Conservation (phyloP, 2,888 invertebrate genomes). For the Zhengitettix transpicula region DNA sequence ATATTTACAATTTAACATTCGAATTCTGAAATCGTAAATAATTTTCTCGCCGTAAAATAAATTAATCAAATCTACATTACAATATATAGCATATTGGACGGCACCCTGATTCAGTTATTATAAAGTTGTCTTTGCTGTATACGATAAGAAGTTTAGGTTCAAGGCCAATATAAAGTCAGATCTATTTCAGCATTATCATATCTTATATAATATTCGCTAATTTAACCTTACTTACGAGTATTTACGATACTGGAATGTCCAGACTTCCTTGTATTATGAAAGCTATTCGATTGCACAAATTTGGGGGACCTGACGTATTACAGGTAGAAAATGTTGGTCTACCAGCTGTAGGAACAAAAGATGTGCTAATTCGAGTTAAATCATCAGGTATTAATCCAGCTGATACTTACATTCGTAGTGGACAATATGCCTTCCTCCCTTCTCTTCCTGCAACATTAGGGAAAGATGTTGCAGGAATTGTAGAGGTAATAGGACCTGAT, state of each 20-base stretch:
- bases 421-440: constrained; percentile 25
- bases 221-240: too few species aligned
- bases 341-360: neutral
- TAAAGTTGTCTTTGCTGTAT: too few species aligned
- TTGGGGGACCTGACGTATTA: neutral
- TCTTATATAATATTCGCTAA: too few species aligned
- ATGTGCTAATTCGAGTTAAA: constrained; percentile 25
- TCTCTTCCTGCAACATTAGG: constrained; percentile 33
- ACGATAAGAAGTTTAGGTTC: too few species aligned
- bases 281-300: neutral
- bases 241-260: neutral
- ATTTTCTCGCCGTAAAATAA: too few species aligned
- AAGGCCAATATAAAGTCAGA: too few species aligned
- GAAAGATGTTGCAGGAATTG: constrained; percentile 29
- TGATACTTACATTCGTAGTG: constrained; percentile 34
- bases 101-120: too few species aligned
- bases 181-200: too few species aligned
- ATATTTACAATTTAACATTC: too few species aligned
- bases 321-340: neutral
- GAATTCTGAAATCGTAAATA: too few species aligned
- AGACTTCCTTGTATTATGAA: neutral
- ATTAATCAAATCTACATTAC: too few species aligned
- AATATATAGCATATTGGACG: too few species aligned
- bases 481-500: neutral
- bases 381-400: constrained; percentile 36